Conservation (phyloP, 2,113 vertebrate species). For the Saguinus imperator region DNA sequence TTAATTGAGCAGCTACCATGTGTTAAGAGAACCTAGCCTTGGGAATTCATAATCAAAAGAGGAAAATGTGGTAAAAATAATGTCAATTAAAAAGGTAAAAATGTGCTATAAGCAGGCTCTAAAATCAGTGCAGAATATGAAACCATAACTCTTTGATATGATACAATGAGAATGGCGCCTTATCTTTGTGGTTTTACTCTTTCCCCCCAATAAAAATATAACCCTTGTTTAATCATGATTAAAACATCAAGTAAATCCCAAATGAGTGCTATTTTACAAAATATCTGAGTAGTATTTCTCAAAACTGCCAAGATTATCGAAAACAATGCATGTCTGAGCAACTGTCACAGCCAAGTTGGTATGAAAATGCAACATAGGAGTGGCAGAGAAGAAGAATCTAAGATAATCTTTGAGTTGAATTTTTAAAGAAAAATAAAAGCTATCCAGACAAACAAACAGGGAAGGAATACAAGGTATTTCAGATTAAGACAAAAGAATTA, state of each 20-base stretch:
- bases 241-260: not conserved
- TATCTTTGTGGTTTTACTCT: not conserved
- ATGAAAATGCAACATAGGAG: not conserved
- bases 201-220: not conserved
- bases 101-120: not conserved
- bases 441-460: not conserved
- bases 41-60: constrained; percentile 3
- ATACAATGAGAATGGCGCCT: not conserved
- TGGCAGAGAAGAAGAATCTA: not conserved
- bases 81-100: not conserved
- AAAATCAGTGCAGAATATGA: not conserved
- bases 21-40: not conserved
- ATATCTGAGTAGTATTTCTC: not conserved
- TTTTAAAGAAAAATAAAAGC: not conserved
- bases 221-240: not conserved
- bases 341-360: not conserved
- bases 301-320: not conserved
- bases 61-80: not conserved
- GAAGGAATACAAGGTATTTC: not conserved
- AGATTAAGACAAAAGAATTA: not conserved
- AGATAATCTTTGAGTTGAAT: not conserved
- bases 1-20: not conserved
- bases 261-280: not conserved
- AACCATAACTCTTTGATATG: not conserved
- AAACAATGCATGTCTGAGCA: not conserved